Evolutionary conservation across 1,140 invertebrate species (phyloP).

Genomic region (Drosophila varians): DNA sequence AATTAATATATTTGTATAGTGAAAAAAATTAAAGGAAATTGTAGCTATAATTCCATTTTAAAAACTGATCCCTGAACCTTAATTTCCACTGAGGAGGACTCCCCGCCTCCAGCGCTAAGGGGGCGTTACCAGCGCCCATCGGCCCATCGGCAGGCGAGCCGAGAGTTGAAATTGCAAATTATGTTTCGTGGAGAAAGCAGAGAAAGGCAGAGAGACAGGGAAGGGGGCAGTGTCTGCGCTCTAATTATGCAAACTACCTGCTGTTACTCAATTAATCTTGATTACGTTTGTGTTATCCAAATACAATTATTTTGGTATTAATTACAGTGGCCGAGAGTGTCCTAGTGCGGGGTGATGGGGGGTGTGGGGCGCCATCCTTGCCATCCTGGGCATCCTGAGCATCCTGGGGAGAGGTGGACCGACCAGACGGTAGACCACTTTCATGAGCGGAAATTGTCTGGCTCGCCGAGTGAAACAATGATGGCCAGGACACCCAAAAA

Average conservation of each 20-base stretch:
- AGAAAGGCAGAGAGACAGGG: not conserved
- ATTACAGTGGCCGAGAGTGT: conserved; percentile 59
- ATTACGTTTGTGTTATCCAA: conserved; percentile 82
- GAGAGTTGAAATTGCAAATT: conserved; percentile 84
- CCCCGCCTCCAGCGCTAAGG: too few relatives aligned
- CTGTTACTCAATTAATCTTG: conserved; percentile 82
- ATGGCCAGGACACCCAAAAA: not conserved
- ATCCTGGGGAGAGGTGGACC: not conserved
- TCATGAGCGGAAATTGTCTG: conserved; percentile 47
- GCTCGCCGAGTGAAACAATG: conserved; percentile 24
- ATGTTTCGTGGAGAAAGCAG: conserved; percentile 49
- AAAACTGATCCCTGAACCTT: not conserved
- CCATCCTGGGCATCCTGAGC: too few relatives aligned
- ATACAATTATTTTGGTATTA: conserved; percentile 82
- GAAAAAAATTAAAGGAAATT: not conserved
- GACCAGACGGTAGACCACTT: conserved; percentile 30
- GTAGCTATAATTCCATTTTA: not conserved
- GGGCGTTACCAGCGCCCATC: too few relatives aligned
- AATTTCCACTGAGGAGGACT: not conserved
- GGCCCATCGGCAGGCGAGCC: too few relatives aligned
- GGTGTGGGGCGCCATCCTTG: too few relatives aligned
- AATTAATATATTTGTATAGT: too few relatives aligned
- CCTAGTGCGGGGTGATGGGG: too few relatives aligned
- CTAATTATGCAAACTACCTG: conserved; percentile 82
- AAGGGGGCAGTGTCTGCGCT: conserved; percentile 29